These are phyloP conservation scores for Trichogramma dendrolimi DNA, from an alignment of 2,888 invertebrate species.

Conservation along the genomic window DNA sequence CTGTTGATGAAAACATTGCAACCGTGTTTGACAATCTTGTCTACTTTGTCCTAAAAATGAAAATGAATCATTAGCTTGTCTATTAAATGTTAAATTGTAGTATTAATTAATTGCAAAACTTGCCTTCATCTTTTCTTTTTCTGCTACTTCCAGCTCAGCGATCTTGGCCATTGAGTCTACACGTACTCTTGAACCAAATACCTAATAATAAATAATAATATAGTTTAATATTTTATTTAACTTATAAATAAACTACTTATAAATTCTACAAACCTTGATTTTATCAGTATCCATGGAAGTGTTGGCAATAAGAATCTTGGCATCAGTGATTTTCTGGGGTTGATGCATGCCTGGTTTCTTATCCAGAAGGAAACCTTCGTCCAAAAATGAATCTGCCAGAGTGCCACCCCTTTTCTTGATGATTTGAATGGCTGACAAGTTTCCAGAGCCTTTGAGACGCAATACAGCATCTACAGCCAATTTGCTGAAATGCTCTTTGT, in stretches of 20 bases:
- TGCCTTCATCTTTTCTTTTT: constrained; percentile 97
- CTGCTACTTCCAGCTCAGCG: constrained; percentile 94
- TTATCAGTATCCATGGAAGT: constrained; percentile 99
- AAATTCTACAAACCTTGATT: constrained; percentile 67
- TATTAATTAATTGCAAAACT: background rate
- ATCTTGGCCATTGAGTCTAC: constrained; percentile 92
- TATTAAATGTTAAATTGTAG: background rate
- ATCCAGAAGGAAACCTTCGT: constrained; percentile 90
- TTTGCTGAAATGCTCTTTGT: constrained; percentile 94
- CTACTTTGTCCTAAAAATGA: constrained; percentile 75
- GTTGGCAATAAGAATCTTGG: constrained; percentile 95
- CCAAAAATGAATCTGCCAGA: constrained; percentile 91
- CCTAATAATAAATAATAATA: constrained; percentile 35
- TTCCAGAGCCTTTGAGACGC: constrained; percentile 91
- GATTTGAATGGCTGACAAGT: constrained; percentile 92
- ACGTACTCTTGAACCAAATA: constrained; percentile 93
- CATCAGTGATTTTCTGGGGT: constrained; percentile 91
- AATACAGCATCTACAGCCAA: constrained; percentile 94
- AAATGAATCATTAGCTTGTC: background rate
- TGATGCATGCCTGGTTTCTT: constrained; percentile 98
- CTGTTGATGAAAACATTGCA: constrained; percentile 98
- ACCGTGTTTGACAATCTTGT: constrained; percentile 89
- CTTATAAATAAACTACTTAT: background rate
- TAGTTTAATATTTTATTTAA: background rate
- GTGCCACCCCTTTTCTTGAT: constrained; percentile 95